phyloP scores from a whole-genome alignment of 2,888 invertebrate species.

The Dasysyrphus tricinctus region DNA sequence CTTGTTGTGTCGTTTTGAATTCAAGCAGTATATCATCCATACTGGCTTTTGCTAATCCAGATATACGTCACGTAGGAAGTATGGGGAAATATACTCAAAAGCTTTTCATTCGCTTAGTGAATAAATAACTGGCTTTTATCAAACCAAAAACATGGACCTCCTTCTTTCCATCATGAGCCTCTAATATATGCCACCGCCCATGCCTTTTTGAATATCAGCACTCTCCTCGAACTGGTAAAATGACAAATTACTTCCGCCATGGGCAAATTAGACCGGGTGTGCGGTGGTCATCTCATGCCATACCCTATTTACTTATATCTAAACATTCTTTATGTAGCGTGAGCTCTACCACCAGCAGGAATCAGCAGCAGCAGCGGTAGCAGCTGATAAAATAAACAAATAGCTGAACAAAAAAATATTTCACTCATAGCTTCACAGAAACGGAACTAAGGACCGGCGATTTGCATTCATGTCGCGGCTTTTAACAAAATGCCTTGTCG shows the following conservation, averaged over 20 bases:
- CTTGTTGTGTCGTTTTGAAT: conserved; percentile 28
- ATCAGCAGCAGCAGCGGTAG: too few relatives aligned
- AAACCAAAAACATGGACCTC: conserved; percentile 20
- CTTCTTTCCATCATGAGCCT: background rate
- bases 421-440: conserved; percentile 9
- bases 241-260: conserved; percentile 72
- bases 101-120: conserved; percentile 56
- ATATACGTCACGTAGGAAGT: conserved; percentile 51
- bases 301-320: background rate
- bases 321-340: conserved; percentile 21
- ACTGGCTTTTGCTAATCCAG: conserved; percentile 37
- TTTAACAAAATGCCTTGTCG: conserved; percentile 73
- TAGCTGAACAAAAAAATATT: background rate
- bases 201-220: conserved; percentile 48
- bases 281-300: conserved; percentile 35
- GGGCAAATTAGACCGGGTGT: conserved; percentile 49
- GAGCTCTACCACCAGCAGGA: conserved; percentile 25
- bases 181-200: background rate
- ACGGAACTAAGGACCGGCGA: conserved; percentile 54
- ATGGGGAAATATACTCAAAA: conserved; percentile 60
- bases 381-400: conserved; percentile 32
- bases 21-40: conserved; percentile 20
- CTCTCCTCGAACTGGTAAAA: conserved; percentile 63
- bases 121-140: conserved; percentile 44
- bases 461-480: conserved; percentile 72